Base-by-base conservation (phyloP, 2,888 invertebrate genomes). In the Pheosia tremula region DNA sequence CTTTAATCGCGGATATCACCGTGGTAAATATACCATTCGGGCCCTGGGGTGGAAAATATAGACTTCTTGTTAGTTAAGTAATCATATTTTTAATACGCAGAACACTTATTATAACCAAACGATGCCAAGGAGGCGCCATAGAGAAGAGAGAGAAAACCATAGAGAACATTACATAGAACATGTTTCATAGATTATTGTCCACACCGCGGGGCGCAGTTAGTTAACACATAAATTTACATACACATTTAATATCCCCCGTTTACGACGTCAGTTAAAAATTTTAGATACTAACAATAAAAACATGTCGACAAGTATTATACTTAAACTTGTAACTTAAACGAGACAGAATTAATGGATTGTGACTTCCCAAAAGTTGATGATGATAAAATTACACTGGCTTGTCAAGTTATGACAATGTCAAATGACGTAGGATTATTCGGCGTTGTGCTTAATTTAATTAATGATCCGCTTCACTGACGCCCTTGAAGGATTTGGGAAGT, bases 321-420 rank as follows among this genome's bases (percentile, higher is more conserved):
- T 47, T n/a, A 47, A 47, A 4, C 3, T 47, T 47, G 47, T 47
- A 47, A n/a, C 47, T 47, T 36, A 53, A 13, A 2, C 50, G 11
- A 4, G 37, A 53, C 3, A 53, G 37, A 53, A 53, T 53, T 53
- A 37, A 53, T 53, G 11, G 36, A 37, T 37, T 37, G 37, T 5
- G 9, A 36, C 37, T 37, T 24, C 10, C 39, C n/a, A 39, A 39
- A 55, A 55, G 39, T 55, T 38, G 55, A 39, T 39, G 39, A 55
- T 39, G 55, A n/a, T 13, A 55, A 55, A 55, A 55, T 55, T 55
- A 55, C 55, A 55, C n/a, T 5, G 55, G 39, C 55, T 55, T 55
- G 55, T 55, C 9, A 55, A 55, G 55, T 55, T 55, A 2, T 55
- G 55, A 55, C 55, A 39, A 55, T 55, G 55, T 55, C 55, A 54